phyloP scores from a whole-genome alignment of 2,888 invertebrate species.

The Leptinotarsa peninsularis region DNA sequence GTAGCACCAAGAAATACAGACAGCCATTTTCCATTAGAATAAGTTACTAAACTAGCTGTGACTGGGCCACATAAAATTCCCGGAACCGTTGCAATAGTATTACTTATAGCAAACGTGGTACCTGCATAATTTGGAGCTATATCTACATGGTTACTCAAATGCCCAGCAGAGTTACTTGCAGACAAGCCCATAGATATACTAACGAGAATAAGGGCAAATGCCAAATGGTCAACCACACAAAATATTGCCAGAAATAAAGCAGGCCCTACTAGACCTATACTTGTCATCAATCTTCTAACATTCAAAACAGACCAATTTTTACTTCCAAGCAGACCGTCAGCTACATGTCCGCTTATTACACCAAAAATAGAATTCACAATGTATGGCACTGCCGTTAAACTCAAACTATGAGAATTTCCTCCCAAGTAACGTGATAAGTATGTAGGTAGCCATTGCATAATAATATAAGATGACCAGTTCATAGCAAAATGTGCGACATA shows the following conservation, averaged over 20 bases:
- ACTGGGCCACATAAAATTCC: slow-evolving; percentile 82
- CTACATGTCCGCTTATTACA: slow-evolving; percentile 78
- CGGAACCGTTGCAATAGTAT: slow-evolving; percentile 81
- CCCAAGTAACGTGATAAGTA: slow-evolving; percentile 74
- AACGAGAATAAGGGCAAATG: slow-evolving; percentile 77
- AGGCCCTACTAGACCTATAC: slow-evolving; percentile 78
- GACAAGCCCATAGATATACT: slow-evolving; percentile 81
- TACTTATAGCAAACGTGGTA: slow-evolving; percentile 81
- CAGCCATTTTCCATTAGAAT: slow-evolving; percentile 79
- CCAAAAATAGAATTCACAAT: slow-evolving; percentile 79
- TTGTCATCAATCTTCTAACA: slow-evolving; percentile 78
- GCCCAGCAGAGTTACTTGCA: slow-evolving; percentile 81
- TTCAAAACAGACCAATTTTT: slow-evolving; percentile 75
- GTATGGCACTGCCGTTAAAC: slow-evolving; percentile 80
- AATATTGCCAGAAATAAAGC: slow-evolving; percentile 79
- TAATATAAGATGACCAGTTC: slow-evolving; percentile 85
- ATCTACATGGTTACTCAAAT: slow-evolving; percentile 82
- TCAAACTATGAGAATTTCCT: slow-evolving; percentile 76
- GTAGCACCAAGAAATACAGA: slow-evolving; percentile 80
- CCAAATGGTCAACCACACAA: slow-evolving; percentile 76
- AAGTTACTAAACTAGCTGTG: slow-evolving; percentile 78
- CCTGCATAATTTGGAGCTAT: slow-evolving; percentile 83
- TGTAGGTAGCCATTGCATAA: slow-evolving; percentile 84
- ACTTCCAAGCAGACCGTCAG: slow-evolving; percentile 71
- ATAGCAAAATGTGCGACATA: slow-evolving; percentile 83